Base-by-base conservation (phyloP, 23 tunicate genomes). In the Trididemnum clinides region DNA sequence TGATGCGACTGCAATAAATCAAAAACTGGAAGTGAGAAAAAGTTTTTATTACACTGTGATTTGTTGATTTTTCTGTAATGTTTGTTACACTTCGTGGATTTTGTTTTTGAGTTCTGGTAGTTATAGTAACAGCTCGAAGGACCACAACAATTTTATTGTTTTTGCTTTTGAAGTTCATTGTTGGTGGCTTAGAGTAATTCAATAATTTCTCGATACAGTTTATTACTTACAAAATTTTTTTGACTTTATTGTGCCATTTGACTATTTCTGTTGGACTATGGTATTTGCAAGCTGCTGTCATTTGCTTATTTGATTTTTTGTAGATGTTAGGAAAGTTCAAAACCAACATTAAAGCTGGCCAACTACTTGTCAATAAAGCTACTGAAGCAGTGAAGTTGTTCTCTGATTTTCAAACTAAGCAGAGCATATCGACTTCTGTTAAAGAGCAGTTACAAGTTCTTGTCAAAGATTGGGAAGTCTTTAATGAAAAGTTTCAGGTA, bases 391-490 rank as follows among this genome's bases (percentile, higher is more conserved):
- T 83, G 21, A 85, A 77, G 23, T 44, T 29, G 18, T 92, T 82
- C 37, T 64, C 35, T 0, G 54, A 69, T 35, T 81, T 86, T 1
- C 65, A 88, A 26, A 71, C 83, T 29, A 62, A 84, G 10, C 69
- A 82, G 32, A 51, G 62, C 2, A 74, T 71, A 29, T 30, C 71
- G 2, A 88, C 90, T 29, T 57, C 90, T 0, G 73, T 85, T 5
- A 59, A 84, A 33, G 88, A 84, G 50, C 98, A 93, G 69, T 49
- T 93, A 21, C 84, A 64, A 34, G 76, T 34, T 21, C 59, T 93
- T 30, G 78, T 84, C 54, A 86, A 85, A 20, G 93, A 88, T 38
- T 93, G 98, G 98, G 63, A 66, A 7, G 59, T 64, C 6, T 93
- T 93, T 38, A 62, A 65, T 7, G 78, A 28, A 27, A 84, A 88